These are phyloP conservation scores for Trematomus bernacchii DNA, from an alignment of 2,797 vertebrate genomes.

Conservation along the genomic window DNA sequence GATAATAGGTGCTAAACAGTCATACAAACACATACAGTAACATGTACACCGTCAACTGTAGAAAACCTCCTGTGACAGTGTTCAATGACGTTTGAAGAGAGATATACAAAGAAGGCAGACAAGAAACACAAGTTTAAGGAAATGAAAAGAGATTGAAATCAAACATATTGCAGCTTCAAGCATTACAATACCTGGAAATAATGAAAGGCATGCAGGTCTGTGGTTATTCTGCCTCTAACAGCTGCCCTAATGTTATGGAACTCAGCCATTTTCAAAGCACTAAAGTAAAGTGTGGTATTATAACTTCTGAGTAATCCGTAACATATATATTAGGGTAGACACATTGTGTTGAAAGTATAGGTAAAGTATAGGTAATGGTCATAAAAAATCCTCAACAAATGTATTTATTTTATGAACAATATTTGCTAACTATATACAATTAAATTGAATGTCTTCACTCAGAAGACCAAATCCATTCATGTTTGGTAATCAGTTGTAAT, in stretches of 20 bases:
- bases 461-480: neutral
- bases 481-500: neutral
- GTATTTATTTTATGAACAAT: too few relatives aligned
- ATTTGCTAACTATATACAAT: neutral
- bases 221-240: neutral
- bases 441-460: too few relatives aligned
- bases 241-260: conserved; percentile 16
- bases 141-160: conserved; percentile 56
- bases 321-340: conserved; percentile 52
- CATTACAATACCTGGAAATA: conserved; percentile 24
- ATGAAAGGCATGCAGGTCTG: neutral
- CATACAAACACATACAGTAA: conserved; percentile 49
- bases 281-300: neutral
- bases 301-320: conserved; percentile 35
- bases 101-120: neutral
- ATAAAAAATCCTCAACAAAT: neutral
- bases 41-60: neutral
- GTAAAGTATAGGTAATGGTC: neutral
- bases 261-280: conserved; percentile 25
- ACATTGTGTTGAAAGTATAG: neutral
- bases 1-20: conserved; percentile 46
- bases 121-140: conserved; percentile 32
- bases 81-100: conserved; percentile 23
- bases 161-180: conserved; percentile 12
- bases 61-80: neutral